These are phyloP conservation scores for Drosophila orena DNA, from an alignment of 1,140 invertebrate species.

Conservation along the genomic window DNA sequence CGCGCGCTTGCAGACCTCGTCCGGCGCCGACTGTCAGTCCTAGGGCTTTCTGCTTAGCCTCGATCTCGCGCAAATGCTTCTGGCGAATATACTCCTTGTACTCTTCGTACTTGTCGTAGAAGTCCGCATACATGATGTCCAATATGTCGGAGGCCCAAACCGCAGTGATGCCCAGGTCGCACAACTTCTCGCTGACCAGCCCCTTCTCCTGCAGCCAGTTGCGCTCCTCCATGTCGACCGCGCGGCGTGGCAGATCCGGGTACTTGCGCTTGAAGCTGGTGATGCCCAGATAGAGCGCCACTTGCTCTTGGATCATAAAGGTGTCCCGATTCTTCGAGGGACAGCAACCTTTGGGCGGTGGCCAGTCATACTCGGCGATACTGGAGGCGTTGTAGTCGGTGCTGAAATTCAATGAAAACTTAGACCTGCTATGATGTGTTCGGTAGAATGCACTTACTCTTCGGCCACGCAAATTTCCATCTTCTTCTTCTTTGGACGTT, in stretches of 20 bases:
- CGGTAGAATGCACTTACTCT: slow-evolving; percentile 77
- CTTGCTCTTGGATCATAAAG: slow-evolving; percentile 94
- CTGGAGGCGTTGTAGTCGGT: slow-evolving; percentile 93
- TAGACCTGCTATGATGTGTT: neutral
- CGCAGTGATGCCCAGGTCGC: slow-evolving; percentile 96
- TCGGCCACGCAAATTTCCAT: slow-evolving; percentile 91
- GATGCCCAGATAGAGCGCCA: slow-evolving; percentile 95
- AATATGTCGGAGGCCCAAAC: slow-evolving; percentile 95
- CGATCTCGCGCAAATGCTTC: slow-evolving; percentile 86
- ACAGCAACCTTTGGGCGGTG: slow-evolving; percentile 87
- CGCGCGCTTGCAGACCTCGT: slow-evolving; percentile 90
- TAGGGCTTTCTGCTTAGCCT: slow-evolving; percentile 85
- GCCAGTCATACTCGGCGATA: slow-evolving; percentile 98
- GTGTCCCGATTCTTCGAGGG: slow-evolving; percentile 88
- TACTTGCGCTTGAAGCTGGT: slow-evolving; percentile 98
- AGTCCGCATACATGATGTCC: slow-evolving; percentile 97
- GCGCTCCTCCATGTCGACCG: slow-evolving; percentile 95
- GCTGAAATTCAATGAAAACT: slow-evolving; percentile 18
- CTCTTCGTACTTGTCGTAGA: slow-evolving; percentile 97
- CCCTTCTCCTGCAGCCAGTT: slow-evolving; percentile 94
- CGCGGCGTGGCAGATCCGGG: slow-evolving; percentile 93
- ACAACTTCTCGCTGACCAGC: slow-evolving; percentile 95
- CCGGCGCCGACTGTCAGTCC: slow-evolving; percentile 86
- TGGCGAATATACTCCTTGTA: slow-evolving; percentile 93
- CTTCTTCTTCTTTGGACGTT: slow-evolving; percentile 88